These are phyloP conservation scores for Pangasius krempfi DNA, from an alignment of 2,797 vertebrate genomes.

Conservation along the genomic window DNA sequence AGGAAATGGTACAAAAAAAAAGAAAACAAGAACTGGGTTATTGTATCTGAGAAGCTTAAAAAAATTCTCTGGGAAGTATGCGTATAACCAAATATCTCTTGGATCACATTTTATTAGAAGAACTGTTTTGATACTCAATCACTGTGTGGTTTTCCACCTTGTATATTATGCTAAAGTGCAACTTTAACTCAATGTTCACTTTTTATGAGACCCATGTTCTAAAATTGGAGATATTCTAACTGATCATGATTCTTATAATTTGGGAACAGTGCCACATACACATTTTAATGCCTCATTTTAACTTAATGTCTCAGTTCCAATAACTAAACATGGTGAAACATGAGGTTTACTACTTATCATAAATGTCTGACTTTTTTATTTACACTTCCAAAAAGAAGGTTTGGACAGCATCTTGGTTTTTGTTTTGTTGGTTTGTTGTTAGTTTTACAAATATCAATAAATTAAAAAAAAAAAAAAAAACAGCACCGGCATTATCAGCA, in stretches of 20 bases:
- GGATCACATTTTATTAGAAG: neutral
- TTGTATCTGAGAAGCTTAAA: conserved; percentile 32
- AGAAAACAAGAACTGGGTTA: conserved; percentile 7
- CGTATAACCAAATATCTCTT: neutral
- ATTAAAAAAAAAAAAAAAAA: neutral
- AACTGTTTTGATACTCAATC: neutral
- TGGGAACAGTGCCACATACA: neutral
- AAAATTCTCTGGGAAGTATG: conserved; percentile 38
- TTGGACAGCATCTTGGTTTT: neutral
- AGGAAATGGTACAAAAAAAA: neutral
- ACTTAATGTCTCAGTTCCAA: neutral
- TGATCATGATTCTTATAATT: neutral
- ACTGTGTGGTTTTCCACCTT: neutral
- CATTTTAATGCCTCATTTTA: neutral
- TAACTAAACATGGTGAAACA: neutral
- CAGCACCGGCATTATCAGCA: neutral
- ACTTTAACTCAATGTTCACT: neutral
- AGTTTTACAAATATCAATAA: neutral
- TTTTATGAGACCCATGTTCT: neutral
- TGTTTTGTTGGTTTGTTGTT: too few species aligned
- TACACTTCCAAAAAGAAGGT: neutral
- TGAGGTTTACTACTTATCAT: neutral
- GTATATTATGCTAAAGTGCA: neutral
- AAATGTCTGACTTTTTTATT: neutral
- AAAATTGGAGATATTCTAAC: neutral